Evolutionary conservation across 1,140 invertebrate genomes (phyloP).

Genomic region (Wiebesia pumilae): DNA sequence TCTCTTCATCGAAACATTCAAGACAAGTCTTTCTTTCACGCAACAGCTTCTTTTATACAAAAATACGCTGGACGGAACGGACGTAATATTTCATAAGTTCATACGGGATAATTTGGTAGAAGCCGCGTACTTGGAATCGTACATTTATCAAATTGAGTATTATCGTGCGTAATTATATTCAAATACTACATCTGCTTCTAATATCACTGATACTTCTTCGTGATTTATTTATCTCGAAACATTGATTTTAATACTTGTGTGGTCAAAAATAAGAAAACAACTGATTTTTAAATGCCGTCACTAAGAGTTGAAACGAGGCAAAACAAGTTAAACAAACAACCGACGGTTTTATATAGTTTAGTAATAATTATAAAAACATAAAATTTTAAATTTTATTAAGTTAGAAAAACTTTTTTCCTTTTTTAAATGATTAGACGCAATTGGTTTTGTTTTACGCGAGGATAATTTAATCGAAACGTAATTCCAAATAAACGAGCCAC

Average conservation of each 20-base stretch:
- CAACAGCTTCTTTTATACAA: constrained; percentile 60
- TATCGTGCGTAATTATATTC: too few relatives aligned
- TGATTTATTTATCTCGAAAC: too few relatives aligned
- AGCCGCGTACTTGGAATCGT: not conserved
- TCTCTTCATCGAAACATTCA: constrained; percentile 5
- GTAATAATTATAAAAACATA: too few relatives aligned
- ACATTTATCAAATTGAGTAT: not conserved
- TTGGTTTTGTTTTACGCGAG: not conserved
- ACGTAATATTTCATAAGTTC: constrained; percentile 44
- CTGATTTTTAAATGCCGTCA: too few relatives aligned
- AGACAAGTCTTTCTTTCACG: constrained; percentile 13
- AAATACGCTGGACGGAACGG: constrained; percentile 71
- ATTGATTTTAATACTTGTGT: too few relatives aligned
- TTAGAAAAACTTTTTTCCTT: not conserved
- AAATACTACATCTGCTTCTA: too few relatives aligned
- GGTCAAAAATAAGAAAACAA: too few relatives aligned
- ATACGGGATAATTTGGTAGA: constrained; percentile 9
- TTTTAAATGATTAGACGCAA: constrained; percentile 13
- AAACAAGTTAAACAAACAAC: too few relatives aligned
- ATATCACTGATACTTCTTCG: too few relatives aligned
- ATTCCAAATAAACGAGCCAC: not conserved
- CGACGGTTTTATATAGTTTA: too few relatives aligned
- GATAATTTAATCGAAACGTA: not conserved
- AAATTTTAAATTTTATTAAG: too few relatives aligned
- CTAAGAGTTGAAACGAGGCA: too few relatives aligned